Evolutionary conservation across 1,140 invertebrate species (phyloP), one percentile per base, ranked within the genome.

Genomic region (Conopomorpha cramerella): DNA sequence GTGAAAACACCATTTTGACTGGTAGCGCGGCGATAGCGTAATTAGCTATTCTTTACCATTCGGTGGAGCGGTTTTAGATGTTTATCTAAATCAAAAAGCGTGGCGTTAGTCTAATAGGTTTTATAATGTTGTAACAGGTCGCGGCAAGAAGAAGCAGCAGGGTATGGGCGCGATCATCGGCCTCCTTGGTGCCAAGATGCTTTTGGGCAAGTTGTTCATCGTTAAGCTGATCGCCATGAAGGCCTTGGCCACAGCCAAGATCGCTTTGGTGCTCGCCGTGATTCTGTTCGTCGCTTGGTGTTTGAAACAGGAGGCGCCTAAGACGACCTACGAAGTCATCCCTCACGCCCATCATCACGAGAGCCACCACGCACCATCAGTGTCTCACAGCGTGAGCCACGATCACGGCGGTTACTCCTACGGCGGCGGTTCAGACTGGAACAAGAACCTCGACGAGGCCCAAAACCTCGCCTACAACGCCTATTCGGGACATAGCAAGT

Each of bases 161-260:
- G 63, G 55, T 14, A 50, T 71, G 16, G 64, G 56, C 4, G 65
- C 49, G 2, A 52, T 76, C 16, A 65, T 76, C 29, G 71, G 67
- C 23, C 63, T 76, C 10, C 48, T 76, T 3, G 67, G 55, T 13
- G 67, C 67, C 12, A 74, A 74, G 32, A 31, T 76, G 1, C 42
- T 72, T 6, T 44, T 76, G 19, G 66, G 67, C 3, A 76, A 76
- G 35, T 57, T 76, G n/a, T 65, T 76, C 45, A 66, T 76, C 37
- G 64, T 76, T 6, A 76, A 76, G 27, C 59, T 76, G 16, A 62
- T 76, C 27, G 71, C 71, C 1, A 47, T 76, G 12, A 76, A 76
- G 30, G 71, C 71, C 0, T 42, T 72, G n/a, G 67, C 67, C 0
- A 72, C 67, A 13, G 70, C 65, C 6, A 72, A 76, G 45, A 65